phyloP scores from a whole-genome alignment of 2,113 vertebrate species.

The Canis aureus region DNA sequence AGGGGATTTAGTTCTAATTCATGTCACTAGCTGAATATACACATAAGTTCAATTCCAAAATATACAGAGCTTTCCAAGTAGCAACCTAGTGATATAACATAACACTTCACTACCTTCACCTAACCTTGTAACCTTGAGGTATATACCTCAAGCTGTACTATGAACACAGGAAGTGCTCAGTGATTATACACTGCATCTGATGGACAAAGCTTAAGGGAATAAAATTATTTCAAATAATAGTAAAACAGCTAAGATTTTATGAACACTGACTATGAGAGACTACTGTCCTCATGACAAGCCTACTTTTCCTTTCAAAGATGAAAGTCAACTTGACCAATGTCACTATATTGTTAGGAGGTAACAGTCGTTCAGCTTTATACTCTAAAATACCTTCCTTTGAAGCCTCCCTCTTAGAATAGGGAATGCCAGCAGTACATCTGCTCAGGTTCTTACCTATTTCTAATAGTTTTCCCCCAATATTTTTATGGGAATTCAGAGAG shows the following conservation, averaged over 20 bases:
- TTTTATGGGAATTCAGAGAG: background rate
- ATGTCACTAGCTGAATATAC: conserved; percentile 5
- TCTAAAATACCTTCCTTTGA: background rate
- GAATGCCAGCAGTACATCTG: background rate
- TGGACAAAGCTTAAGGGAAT: background rate
- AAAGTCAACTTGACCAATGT: background rate
- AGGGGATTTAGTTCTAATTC: conserved; percentile 6
- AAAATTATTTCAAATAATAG: background rate
- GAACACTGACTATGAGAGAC: background rate
- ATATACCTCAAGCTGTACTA: background rate
- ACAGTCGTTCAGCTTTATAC: background rate
- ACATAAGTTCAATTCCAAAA: conserved; percentile 7
- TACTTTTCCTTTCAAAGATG: background rate
- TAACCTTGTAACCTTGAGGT: background rate
- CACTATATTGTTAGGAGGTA: background rate
- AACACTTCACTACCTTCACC: background rate
- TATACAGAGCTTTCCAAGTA: background rate
- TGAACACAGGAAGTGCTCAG: background rate
- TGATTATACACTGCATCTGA: background rate
- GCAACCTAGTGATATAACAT: background rate
- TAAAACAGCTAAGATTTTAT: conserved; percentile 27
- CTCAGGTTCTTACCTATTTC: background rate
- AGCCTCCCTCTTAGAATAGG: background rate
- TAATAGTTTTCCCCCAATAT: background rate
- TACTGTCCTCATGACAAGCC: background rate